Base-by-base conservation (phyloP, 2,888 invertebrate genomes). In the Parasteatoda lunata region DNA sequence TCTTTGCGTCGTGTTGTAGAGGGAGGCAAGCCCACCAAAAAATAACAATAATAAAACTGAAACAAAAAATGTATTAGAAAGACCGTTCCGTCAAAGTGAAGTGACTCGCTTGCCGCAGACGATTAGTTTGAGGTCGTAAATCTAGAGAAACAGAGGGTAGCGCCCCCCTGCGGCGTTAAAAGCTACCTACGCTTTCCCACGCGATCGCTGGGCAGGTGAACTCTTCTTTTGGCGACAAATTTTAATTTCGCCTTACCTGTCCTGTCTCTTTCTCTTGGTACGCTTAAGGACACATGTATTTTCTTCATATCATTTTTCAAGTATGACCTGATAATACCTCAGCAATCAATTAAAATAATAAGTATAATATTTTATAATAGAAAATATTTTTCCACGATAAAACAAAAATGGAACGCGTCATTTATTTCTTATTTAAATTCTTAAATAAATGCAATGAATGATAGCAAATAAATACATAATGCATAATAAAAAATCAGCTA, bases 141-240 rank as follows among this genome's bases (percentile, higher is more conserved):
- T 85, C 79, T 85, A 72, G 66, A 47, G 68, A 47, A 59, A 45
- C 76, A 49, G 70, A 78, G 76, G 75, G 84, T 76, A 78, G 84
- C 84, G 75, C 84, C 84, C 79, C 84, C 84, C 84, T 78, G 78
- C 79, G 84, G 79, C 79, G 76, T 52, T 75, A 71, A 73, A 75
- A 79, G 84, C 79, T 85, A 76, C 84, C 84, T 85, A 85, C 84
- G 84, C 84, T 79, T 85, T 85, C 79, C 79, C 84, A 85, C 84
- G 79, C 84, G 79, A 54, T 77, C 15, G 66, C 7, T 49, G 69
- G n/a, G 71, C 77, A 84, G 78, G 84, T 84, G 84, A 78, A 68
- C 69, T 54, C 30, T 13, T 59, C 47, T 30, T 65, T 73, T 80
- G 80, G 80, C 80, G 80, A 80, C 73, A 13, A 59, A n/a, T 51